Percentiles rank a stretch among this genome's conserved stretches.
Evolutionary conservation across 2,113 vertebrate species (phyloP).

Genomic region (Sylvilagus bachmani): DNA sequence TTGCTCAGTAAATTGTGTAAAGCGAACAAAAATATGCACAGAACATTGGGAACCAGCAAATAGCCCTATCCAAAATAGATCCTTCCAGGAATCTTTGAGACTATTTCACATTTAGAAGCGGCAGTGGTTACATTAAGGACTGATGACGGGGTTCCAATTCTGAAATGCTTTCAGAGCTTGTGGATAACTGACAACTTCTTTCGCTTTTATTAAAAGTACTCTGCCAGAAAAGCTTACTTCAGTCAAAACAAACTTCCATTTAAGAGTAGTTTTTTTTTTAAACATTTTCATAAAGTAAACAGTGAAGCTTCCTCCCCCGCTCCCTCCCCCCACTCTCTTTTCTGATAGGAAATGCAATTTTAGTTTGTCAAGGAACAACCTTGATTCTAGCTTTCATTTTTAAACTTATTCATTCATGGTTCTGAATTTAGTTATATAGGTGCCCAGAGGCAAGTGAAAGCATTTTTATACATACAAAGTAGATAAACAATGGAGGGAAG

Average conservation of each 20-base stretch:
- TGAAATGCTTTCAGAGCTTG: slow-evolving; percentile 74
- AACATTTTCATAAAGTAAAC: slow-evolving; percentile 71
- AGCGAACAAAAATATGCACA: slow-evolving; percentile 61
- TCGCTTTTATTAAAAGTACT: slow-evolving; percentile 66
- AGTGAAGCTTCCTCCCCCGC: background rate
- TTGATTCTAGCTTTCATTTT: slow-evolving; percentile 40
- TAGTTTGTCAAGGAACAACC: slow-evolving; percentile 35
- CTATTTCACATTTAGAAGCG: slow-evolving; percentile 65
- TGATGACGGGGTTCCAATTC: slow-evolving; percentile 68
- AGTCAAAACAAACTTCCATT: slow-evolving; percentile 76
- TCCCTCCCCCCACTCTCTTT: rapidly evolving
- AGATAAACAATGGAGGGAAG: slow-evolving; percentile 72
- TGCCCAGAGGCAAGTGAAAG: slow-evolving; percentile 69
- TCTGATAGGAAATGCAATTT: slow-evolving; percentile 25
- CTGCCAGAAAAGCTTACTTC: slow-evolving; percentile 72
- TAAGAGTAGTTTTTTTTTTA: slow-evolving; percentile 12
- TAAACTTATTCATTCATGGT: slow-evolving; percentile 61
- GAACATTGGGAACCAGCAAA: slow-evolving; percentile 58
- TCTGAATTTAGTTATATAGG: slow-evolving; percentile 65
- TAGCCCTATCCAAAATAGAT: slow-evolving; percentile 73
- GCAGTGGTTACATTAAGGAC: slow-evolving; percentile 76
- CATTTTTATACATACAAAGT: slow-evolving; percentile 75
- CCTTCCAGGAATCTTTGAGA: slow-evolving; percentile 77
- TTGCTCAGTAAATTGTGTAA: slow-evolving; percentile 64
- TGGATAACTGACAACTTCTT: slow-evolving; percentile 69